Evolutionary conservation across 1,140 invertebrate species (phyloP), one percentile per base, ranked within the genome.

Genomic region (Drosophila fuyamai): DNA sequence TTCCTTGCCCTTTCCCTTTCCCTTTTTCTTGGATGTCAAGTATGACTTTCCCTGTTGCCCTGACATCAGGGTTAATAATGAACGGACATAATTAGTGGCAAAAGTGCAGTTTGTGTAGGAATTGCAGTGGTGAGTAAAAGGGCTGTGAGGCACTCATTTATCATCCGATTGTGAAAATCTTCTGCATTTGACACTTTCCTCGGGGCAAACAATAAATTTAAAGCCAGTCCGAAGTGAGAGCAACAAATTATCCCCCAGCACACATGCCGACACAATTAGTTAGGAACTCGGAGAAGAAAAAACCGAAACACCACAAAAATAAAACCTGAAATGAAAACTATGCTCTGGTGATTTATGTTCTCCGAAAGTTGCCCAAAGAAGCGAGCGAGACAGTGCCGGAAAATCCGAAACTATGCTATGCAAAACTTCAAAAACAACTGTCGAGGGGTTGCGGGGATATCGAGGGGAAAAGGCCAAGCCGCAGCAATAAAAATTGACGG

Each of bases 401-500:
- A 65, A 54, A 60, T 46, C 46, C 72, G 46, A 74, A 81, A 78
- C 61, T 75, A 79, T 63, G 58, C 82, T 76, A 85, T 86, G 82
- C 82, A 81, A 85, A 85, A 85, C 81, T 85, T 86, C 57, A 66
- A 78, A 83, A 85, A 70, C 82, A 78, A 78, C 78, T 86, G 67
- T 36, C 54, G 4, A 27, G 27, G 55, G 35, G 44, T 16, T 12
- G 9, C 10, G 40, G 14, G 12, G 27, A 9, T 29, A 36, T 60
- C 8, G 36, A 23, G 54, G 36, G 35, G 27, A 36, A 32, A 43
- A 43, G 38, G 58, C 55, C 54, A 78, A 83, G 81, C 83, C 83
- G 83, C 79, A 88, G 71, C 71, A 63, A 72, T 79, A 67, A 85
- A 86, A 88, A 83, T 76, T 82, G 83, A 81, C 70, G 65, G 23